Conservation (phyloP, 2,113 vertebrate genomes). For the Hyperoodon ampullatus region DNA sequence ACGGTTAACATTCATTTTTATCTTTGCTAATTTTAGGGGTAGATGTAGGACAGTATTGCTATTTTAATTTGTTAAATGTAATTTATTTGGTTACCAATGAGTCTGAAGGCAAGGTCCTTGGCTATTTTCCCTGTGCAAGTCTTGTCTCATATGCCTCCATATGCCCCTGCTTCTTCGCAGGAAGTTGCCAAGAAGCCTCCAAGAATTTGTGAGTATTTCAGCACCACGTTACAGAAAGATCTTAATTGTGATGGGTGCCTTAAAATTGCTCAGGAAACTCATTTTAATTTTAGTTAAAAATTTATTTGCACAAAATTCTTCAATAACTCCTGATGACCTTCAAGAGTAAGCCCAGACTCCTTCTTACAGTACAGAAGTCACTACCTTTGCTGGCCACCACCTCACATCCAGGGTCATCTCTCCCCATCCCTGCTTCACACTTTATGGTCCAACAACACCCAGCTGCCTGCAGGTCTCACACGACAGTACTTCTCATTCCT, state of each 20-base stretch:
- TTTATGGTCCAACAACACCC: neutral
- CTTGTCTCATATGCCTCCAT: neutral
- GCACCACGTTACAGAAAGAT: neutral
- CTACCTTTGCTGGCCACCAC: neutral
- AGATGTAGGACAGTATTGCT: neutral
- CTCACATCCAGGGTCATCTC: neutral
- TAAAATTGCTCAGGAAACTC: neutral
- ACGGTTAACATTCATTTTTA: neutral
- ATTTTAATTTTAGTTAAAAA: neutral
- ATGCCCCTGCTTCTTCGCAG: neutral
- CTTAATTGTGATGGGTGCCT: neutral
- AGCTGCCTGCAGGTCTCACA: neutral
- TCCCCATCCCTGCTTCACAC: neutral
- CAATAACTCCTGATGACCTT: neutral
- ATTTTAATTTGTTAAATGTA: neutral
- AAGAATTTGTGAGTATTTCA: neutral
- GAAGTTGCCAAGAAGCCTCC: neutral
- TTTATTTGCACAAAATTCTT: neutral
- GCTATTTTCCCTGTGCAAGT: accelerated
- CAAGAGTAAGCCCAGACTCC: neutral
- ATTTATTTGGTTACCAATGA: neutral
- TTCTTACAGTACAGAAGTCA: neutral
- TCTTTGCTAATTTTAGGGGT: neutral
- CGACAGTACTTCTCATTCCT: neutral
- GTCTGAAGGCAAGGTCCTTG: neutral